These are phyloP conservation scores for Drosophila grimshawi DNA, from an alignment of 1,140 invertebrate species.

Conservation along the genomic window DNA sequence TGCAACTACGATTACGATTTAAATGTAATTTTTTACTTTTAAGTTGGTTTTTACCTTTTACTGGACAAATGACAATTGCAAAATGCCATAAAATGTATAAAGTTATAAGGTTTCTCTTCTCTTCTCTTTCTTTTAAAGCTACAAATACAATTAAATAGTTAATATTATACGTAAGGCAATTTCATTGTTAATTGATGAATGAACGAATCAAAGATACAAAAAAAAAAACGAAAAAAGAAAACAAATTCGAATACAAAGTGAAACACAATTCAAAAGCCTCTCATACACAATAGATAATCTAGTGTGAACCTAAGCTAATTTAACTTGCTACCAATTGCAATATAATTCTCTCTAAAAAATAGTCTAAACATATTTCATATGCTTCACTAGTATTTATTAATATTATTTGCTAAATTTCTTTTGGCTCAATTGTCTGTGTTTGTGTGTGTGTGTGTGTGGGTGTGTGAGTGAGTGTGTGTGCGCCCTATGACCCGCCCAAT, in stretches of 20 bases:
- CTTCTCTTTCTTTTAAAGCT: slow-evolving; percentile 47
- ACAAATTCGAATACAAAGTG: background rate
- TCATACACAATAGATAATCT: slow-evolving; percentile 44
- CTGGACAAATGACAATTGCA: slow-evolving; percentile 58
- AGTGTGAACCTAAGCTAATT: slow-evolving; percentile 36
- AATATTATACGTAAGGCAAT: slow-evolving; percentile 74
- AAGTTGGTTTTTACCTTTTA: slow-evolving; percentile 2
- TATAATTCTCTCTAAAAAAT: slow-evolving; percentile 25
- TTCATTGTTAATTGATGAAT: slow-evolving; percentile 54
- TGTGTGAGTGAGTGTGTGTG: slow-evolving; percentile 22
- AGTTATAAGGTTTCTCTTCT: slow-evolving; percentile 30
- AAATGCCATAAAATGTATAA: slow-evolving; percentile 69
- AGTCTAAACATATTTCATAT: slow-evolving; percentile 33
- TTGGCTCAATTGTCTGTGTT: slow-evolving; percentile 42
- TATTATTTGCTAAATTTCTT: slow-evolving; percentile 23
- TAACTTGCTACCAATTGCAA: slow-evolving; percentile 43
- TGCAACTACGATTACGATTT: slow-evolving; percentile 15
- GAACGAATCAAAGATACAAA: too few species aligned
- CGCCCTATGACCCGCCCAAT: slow-evolving; percentile 3
- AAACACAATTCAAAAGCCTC: slow-evolving; percentile 38
- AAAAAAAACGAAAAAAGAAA: background rate
- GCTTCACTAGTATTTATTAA: background rate
- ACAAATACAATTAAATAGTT: slow-evolving; percentile 76
- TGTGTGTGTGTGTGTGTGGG: slow-evolving; percentile 22
- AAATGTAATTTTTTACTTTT: background rate